phyloP scores from a whole-genome alignment of 2,888 invertebrate genomes.

The Scaptomyza reducta region DNA sequence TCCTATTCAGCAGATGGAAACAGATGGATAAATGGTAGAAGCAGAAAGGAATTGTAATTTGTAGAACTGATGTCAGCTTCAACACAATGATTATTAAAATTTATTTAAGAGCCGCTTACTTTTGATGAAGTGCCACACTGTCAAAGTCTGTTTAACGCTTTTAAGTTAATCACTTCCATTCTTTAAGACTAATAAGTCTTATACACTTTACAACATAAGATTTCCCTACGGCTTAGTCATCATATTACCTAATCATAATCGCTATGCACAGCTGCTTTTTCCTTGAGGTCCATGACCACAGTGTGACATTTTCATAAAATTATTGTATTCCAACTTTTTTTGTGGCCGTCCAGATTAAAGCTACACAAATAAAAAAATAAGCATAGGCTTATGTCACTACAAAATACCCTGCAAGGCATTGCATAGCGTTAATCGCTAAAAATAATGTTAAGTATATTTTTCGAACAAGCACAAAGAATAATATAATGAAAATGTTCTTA shows the following conservation, averaged over 20 bases:
- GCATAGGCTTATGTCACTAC: neutral
- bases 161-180: neutral
- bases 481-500: neutral
- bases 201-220: neutral
- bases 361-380: neutral
- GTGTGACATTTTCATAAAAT: constrained; percentile 41
- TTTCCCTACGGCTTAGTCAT: constrained; percentile 10
- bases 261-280: constrained; percentile 37
- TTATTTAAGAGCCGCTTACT: constrained; percentile 4
- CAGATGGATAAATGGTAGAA: neutral
- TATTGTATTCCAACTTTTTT: constrained; percentile 56
- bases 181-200: constrained; percentile 2
- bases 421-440: neutral
- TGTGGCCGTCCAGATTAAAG: neutral
- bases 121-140: constrained; percentile 18
- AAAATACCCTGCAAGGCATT: constrained; percentile 17
- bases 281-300: constrained; percentile 12
- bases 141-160: neutral
- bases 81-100: constrained; percentile 8
- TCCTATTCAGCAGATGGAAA: constrained; percentile 35
- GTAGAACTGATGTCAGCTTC: neutral
- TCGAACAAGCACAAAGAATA: neutral
- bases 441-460: neutral
- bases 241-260: constrained; percentile 31
- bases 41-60: constrained; percentile 18